Conservation (phyloP, 2,888 invertebrate species). For the Tridacna crocea region DNA sequence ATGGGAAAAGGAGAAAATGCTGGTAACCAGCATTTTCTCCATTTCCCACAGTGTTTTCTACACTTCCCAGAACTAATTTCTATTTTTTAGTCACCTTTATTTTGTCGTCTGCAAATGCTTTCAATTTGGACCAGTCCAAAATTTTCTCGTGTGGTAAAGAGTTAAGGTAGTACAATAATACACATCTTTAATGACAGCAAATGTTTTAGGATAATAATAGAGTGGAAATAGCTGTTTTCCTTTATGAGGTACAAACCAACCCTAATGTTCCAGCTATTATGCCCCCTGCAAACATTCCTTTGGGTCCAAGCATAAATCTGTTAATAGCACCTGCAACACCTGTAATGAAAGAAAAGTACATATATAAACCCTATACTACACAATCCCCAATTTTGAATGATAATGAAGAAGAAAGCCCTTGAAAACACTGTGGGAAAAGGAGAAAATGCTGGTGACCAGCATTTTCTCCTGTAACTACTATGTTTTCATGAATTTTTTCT, state of each 20-base stretch:
- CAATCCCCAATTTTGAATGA: neutral
- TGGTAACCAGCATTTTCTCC: too few species aligned
- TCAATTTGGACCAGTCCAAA: too few species aligned
- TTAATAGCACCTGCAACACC: constrained; percentile 1
- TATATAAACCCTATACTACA: neutral
- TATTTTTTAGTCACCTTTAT: too few species aligned
- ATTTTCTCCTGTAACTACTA: neutral
- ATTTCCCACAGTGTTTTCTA: too few species aligned
- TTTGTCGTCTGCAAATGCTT: too few species aligned
- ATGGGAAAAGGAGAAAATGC: too few species aligned
- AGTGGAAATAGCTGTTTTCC: too few species aligned
- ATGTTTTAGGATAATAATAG: too few species aligned
- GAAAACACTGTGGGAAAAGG: constrained; percentile 8
- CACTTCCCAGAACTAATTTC: too few species aligned
- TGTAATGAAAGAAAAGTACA: neutral
- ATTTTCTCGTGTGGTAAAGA: too few species aligned
- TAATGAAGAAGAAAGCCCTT: neutral
- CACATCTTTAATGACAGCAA: too few species aligned
- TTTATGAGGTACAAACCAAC: neutral
- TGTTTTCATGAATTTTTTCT: neutral
- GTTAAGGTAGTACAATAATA: too few species aligned
- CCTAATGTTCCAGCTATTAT: neutral
- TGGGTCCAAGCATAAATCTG: constrained; percentile 1
- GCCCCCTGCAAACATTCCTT: neutral
- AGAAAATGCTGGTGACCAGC: constrained; percentile 3